Evolutionary conservation across 2,888 invertebrate species (phyloP).

Genomic region (Ophion obscuratus): DNA sequence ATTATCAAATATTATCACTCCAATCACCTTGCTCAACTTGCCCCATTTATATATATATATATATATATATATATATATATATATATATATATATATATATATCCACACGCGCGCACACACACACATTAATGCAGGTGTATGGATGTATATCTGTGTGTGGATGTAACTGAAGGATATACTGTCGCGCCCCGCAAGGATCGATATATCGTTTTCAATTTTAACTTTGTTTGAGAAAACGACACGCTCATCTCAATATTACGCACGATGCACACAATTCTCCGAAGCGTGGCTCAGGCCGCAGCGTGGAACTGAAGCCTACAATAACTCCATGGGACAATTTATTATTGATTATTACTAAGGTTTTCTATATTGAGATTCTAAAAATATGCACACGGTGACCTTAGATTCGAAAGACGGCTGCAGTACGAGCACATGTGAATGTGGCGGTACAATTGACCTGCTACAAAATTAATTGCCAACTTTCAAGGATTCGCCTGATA

Average conservation of each 20-base stretch:
- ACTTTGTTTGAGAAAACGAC: constrained; percentile 25
- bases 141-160: no score
- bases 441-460: constrained; percentile 33
- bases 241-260: not conserved
- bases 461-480: constrained; percentile 41
- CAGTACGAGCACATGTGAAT: constrained; percentile 4
- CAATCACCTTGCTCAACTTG: constrained; percentile 38
- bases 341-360: constrained; percentile 15
- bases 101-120: no score
- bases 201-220: constrained; percentile 58
- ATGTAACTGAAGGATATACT: constrained; percentile 6
- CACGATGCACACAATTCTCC: no score
- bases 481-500: constrained; percentile 42
- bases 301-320: no score
- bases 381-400: constrained; percentile 29
- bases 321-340: not conserved
- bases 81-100: not conserved
- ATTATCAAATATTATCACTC: constrained; percentile 56
- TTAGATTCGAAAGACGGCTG: constrained; percentile 3
- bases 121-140: no score
- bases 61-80: not conserved
- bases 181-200: constrained; percentile 43
- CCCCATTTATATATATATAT: not conserved
- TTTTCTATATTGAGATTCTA: constrained; percentile 7
- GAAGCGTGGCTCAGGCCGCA: no score